Evolutionary conservation across 2,888 invertebrate species (phyloP).

Genomic region (Thysanoteuthis rhombus): DNA sequence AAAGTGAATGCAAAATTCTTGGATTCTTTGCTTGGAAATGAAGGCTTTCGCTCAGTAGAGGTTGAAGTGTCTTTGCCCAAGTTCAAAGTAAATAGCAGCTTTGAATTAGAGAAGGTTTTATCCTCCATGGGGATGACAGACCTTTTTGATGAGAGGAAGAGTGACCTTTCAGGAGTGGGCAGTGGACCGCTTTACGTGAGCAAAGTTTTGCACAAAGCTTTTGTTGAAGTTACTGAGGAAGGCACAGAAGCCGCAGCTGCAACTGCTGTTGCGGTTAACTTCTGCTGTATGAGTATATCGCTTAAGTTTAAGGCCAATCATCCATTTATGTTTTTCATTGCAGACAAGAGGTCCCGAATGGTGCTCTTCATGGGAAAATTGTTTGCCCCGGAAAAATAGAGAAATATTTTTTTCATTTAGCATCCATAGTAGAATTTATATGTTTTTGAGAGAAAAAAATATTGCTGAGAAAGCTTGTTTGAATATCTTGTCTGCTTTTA

Average conservation of each 20-base stretch:
- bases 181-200: conserved; percentile 50
- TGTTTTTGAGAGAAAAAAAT: too few species aligned
- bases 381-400: too few species aligned
- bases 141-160: conserved; percentile 48
- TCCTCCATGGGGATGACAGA: conserved; percentile 53
- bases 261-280: conserved; percentile 41
- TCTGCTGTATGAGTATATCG: conserved; percentile 32
- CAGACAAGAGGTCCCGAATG: too few species aligned
- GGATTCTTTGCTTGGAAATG: background rate
- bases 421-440: too few species aligned
- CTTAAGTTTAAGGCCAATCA: conserved; percentile 41
- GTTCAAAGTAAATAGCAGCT: conserved; percentile 44
- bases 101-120: conserved; percentile 45
- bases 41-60: background rate
- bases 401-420: too few species aligned
- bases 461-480: too few species aligned
- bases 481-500: too few species aligned
- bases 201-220: conserved; percentile 62
- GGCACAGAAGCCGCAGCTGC: conserved; percentile 65
- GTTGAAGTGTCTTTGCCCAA: conserved; percentile 33
- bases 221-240: conserved; percentile 64
- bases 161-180: conserved; percentile 60
- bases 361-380: too few species aligned
- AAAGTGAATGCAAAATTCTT: conserved; percentile 35
- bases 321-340: too few species aligned